Percentiles rank a stretch among this genome's conserved stretches.
Conservation (phyloP, 2,888 invertebrate genomes). For the Lydus trimaculatus region DNA sequence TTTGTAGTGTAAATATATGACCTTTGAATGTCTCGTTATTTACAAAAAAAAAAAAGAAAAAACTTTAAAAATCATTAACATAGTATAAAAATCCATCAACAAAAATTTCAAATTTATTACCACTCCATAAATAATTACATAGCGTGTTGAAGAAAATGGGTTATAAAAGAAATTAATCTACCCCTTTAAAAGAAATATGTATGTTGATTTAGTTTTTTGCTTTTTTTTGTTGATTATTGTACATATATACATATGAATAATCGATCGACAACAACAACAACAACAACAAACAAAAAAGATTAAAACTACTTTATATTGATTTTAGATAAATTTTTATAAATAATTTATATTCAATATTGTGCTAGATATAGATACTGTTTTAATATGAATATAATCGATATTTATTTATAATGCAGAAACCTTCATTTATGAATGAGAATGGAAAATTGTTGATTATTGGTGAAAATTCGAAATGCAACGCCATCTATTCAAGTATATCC, state of each 20-base stretch:
- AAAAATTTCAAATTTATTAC: constrained; percentile 12
- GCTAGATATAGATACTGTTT: neutral
- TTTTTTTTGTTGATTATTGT: constrained; percentile 10
- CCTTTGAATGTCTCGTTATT: neutral
- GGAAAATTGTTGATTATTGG: neutral
- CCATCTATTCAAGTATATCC: neutral
- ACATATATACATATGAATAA: constrained; percentile 7
- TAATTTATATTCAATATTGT: neutral
- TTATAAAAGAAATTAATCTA: constrained; percentile 19
- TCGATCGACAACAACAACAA: neutral
- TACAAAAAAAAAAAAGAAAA: neutral
- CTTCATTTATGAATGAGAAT: neutral
- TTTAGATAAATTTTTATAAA: neutral
- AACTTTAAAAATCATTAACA: neutral
- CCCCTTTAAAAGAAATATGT: constrained; percentile 6
- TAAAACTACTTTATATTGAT: neutral
- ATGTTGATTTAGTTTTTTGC: constrained; percentile 6
- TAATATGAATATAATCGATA: neutral
- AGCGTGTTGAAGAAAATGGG: constrained; percentile 16
- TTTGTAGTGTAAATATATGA: neutral
- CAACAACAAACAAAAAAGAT: neutral
- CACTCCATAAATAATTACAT: constrained; percentile 17
- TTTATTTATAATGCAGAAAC: neutral
- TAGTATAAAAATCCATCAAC: neutral
- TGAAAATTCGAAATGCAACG: neutral